These are phyloP conservation scores for Hylia prasina DNA, from an alignment of 2,113 vertebrate species.

Conservation along the genomic window DNA sequence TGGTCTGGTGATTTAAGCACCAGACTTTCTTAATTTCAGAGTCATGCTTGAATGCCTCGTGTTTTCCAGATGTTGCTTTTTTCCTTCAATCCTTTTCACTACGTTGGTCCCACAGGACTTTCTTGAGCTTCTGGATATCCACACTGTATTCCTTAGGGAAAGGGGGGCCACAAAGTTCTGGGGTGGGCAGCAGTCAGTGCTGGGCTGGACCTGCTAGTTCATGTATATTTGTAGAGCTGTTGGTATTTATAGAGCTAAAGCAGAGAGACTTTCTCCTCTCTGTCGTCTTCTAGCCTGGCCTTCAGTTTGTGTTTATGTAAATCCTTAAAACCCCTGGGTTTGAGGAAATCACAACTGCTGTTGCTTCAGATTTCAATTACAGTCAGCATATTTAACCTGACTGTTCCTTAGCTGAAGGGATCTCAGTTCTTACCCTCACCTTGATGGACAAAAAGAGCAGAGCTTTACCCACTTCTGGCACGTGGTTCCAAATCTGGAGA, in stretches of 20 bases:
- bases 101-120: background rate
- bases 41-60: background rate
- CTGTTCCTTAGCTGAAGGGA: background rate
- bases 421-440: background rate
- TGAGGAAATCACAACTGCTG: fast-evolving
- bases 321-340: background rate
- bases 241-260: background rate
- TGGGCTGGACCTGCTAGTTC: background rate
- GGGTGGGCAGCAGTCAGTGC: background rate
- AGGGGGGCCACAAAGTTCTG: background rate
- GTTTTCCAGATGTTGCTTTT: constrained; percentile 4
- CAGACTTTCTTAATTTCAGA: background rate
- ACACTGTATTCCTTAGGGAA: background rate
- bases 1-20: background rate
- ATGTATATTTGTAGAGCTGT: background rate
- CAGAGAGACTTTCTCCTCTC: background rate
- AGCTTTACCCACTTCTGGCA: background rate
- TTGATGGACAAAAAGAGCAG: background rate
- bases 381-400: background rate
- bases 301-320: background rate
- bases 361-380: background rate
- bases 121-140: background rate
- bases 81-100: background rate
- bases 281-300: background rate
- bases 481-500: background rate